phyloP scores from a whole-genome alignment of 2,797 vertebrate species.

The Sebastes cheni region DNA sequence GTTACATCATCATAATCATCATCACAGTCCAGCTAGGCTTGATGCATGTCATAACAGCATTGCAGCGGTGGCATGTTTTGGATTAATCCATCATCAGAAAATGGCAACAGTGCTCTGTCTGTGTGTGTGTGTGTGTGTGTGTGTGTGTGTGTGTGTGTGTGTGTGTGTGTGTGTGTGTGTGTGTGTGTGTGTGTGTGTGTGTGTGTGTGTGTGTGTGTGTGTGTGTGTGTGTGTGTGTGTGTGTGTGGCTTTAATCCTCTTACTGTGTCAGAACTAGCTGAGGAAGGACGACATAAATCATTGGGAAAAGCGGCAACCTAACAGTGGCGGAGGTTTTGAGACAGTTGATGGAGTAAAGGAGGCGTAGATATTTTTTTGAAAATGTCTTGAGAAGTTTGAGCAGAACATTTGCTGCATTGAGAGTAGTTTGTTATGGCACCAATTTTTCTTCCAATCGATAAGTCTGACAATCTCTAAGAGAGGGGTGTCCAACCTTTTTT shows the following conservation, averaged over 20 bases:
- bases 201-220: conserved; percentile 16
- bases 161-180: conserved; percentile 1
- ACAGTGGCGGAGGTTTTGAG: conserved; percentile 4
- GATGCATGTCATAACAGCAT: conserved; percentile 62
- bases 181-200: neutral
- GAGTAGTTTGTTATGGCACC: neutral
- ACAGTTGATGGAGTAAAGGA: conserved; percentile 1
- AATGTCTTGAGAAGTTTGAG: neutral
- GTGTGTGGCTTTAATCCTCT: conserved; percentile 74
- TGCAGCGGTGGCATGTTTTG: conserved; percentile 70
- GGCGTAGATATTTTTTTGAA: neutral
- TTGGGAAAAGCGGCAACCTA: conserved; percentile 34
- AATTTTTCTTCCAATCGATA: neutral
- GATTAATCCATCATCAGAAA: conserved; percentile 80
- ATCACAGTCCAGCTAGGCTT: conserved; percentile 26
- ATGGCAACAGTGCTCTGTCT: conserved; percentile 58
- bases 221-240: neutral
- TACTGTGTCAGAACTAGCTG: conserved; percentile 62
- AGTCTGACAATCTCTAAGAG: neutral
- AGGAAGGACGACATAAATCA: conserved; percentile 60
- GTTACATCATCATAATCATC: conserved; percentile 70
- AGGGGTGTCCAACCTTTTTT: neutral
- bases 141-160: conserved; percentile 14
- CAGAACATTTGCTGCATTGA: neutral
- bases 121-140: neutral